These are phyloP conservation scores for Caenorhabditis macrosperma DNA, from an alignment of 2,888 invertebrate genomes.

Conservation along the genomic window DNA sequence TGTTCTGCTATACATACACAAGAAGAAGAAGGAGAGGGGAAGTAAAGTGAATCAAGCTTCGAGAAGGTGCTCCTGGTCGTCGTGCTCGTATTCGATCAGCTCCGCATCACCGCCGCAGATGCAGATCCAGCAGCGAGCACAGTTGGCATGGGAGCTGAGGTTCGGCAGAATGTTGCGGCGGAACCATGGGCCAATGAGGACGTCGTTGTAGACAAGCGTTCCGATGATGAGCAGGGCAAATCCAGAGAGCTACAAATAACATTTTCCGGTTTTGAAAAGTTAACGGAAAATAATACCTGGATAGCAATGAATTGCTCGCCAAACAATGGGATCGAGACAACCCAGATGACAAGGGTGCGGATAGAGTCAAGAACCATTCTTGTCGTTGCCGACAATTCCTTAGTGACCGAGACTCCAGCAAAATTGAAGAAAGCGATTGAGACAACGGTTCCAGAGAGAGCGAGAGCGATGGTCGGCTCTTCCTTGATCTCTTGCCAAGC, in stretches of 20 bases:
- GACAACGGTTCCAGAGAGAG: conserved; percentile 84
- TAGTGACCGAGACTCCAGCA: conserved; percentile 92
- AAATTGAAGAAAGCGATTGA: conserved; percentile 93
- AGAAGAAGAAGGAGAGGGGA: conserved; percentile 13
- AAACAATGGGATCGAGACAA: conserved; percentile 86
- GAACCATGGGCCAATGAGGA: conserved; percentile 78
- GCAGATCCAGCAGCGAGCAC: conserved; percentile 55
- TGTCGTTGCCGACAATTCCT: conserved; percentile 93
- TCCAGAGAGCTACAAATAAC: conserved; percentile 83
- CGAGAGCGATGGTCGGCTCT: conserved; percentile 84
- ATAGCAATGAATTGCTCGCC: conserved; percentile 86
- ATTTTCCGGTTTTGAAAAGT: not conserved
- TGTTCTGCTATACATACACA: conserved; percentile 54
- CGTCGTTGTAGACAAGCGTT: conserved; percentile 86
- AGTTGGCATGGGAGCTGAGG: conserved; percentile 39
- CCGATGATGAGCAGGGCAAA: conserved; percentile 88
- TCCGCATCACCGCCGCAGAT: conserved; percentile 53
- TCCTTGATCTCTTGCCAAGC: conserved; percentile 89
- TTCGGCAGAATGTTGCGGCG: conserved; percentile 64
- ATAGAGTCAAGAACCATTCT: conserved; percentile 91
- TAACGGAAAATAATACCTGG: conserved; percentile 73
- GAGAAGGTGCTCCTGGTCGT: conserved; percentile 49
- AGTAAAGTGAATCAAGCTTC: conserved; percentile 22
- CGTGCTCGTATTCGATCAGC: conserved; percentile 51
- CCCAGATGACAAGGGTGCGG: conserved; percentile 93